Evolutionary conservation across 2,797 vertebrate genomes (phyloP), one percentile per base, ranked within the genome.

Genomic region (Tenualosa thibaudeaui): DNA sequence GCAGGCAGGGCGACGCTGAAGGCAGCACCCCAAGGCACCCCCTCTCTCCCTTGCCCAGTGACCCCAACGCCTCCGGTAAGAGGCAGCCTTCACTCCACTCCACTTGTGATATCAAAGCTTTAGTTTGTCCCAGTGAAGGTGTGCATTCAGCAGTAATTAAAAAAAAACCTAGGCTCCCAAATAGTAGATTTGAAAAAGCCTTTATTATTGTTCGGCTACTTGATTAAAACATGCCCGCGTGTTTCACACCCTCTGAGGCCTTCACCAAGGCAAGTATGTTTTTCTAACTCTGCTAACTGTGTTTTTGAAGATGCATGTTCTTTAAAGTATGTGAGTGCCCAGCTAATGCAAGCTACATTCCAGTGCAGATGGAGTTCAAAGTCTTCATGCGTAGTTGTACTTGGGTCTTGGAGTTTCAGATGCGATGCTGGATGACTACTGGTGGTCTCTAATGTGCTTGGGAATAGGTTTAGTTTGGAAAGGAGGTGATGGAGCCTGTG

Each of bases 1-100:
- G 96, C 93, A 95, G 92, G 87, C 95, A 94, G 89, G 85, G 92
- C 83, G 92, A 93, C 81, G 92, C 88, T 0, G 92, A 90, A 81
- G 71, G 87, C 24, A 91, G 91, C 86, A 92, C 89, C 81, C 85
- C 89, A 58, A 92, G 94, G 86, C 94, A 92, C 71, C 71, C 71
- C 7, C 71, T 78, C 71, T 78, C 71, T 6, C 71, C 71, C 40
- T 9, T 78, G 17, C 71, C 71, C 71, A 78, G 71, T 40, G 71
- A 78, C 37, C 71, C 71, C 17, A 78, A 78, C 40, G 71, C 71
- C 71, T 46, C 71, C 22, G 71, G 71, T 78, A 78, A 46, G 71
- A 22, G 0, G 22, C 50, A 0, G 50, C 37, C 71, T 46, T 6
- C 17, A 6, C 58, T 62, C 58, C 58, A 24, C 22, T 24, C 9